Evolutionary conservation across 2,888 invertebrate genomes (phyloP).

Genomic region (Geophilus truncorum): DNA sequence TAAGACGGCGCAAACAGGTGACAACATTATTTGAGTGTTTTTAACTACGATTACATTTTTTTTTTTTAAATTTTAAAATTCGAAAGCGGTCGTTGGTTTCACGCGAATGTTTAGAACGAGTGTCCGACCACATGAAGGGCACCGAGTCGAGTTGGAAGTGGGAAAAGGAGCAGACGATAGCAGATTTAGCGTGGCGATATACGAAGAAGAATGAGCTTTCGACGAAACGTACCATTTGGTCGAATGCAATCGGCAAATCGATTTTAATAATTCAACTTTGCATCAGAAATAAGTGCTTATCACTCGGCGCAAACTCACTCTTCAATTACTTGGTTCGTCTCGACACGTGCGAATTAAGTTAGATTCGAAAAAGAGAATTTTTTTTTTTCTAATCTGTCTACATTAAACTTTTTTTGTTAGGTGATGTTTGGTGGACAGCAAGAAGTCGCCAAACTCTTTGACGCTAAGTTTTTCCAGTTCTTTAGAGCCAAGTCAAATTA

Average conservation of each 20-base stretch:
- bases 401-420: constrained; percentile 49
- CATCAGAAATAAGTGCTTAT: constrained; percentile 63
- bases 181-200: constrained; percentile 41
- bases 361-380: constrained; percentile 47
- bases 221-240: background rate
- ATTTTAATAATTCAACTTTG: constrained; percentile 55
- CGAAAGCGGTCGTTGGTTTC: constrained; percentile 71
- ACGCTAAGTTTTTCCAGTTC: constrained; percentile 61
- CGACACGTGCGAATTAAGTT: constrained; percentile 66
- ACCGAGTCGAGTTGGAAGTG: constrained; percentile 60
- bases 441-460: constrained; percentile 58
- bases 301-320: constrained; percentile 62
- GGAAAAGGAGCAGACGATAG: constrained; percentile 44
- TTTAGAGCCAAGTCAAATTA: constrained; percentile 57
- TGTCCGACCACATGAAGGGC: constrained; percentile 64
- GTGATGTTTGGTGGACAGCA: constrained; percentile 56
- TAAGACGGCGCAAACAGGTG: no score
- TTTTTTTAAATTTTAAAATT: constrained; percentile 62
- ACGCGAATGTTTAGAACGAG: constrained; percentile 69
- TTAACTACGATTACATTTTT: constrained; percentile 47
- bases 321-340: constrained; percentile 65
- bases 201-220: constrained; percentile 38
- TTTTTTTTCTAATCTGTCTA: background rate
- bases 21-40: no score
- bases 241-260: constrained; percentile 42